These are phyloP conservation scores for Arrhopalites spinosus DNA, from an alignment of 2,888 invertebrate genomes.

Conservation along the genomic window DNA sequence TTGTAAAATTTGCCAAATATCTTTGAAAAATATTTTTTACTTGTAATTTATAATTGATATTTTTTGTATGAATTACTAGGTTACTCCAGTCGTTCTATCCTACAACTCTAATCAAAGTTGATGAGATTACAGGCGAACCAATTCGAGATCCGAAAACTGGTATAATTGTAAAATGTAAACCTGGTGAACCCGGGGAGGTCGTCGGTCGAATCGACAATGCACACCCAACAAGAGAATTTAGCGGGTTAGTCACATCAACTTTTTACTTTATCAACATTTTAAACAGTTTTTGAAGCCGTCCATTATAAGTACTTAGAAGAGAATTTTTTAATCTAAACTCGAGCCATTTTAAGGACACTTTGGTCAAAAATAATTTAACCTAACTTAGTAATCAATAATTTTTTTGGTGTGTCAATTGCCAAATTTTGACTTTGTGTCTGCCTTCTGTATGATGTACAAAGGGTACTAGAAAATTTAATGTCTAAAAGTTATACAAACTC, in stretches of 20 bases:
- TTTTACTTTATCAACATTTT: slow-evolving; percentile 59
- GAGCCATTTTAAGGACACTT: too few relatives aligned
- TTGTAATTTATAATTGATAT: slow-evolving; percentile 64
- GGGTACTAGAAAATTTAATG: not conserved
- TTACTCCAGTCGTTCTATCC: slow-evolving; percentile 69
- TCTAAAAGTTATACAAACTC: not conserved
- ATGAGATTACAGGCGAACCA: slow-evolving; percentile 43
- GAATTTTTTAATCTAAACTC: too few relatives aligned
- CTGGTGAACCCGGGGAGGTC: slow-evolving; percentile 42
- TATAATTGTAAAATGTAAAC: slow-evolving; percentile 36
- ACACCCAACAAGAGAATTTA: slow-evolving; percentile 31
- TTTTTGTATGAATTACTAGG: slow-evolving; percentile 58
- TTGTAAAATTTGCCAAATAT: slow-evolving; percentile 1
- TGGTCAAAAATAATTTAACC: too few relatives aligned
- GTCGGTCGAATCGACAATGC: slow-evolving; percentile 39
- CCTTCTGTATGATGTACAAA: not conserved
- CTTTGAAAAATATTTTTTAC: not conserved
- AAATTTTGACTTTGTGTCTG: too few relatives aligned
- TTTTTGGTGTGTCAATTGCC: too few relatives aligned
- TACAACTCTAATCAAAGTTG: slow-evolving; percentile 27
- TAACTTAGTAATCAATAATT: too few relatives aligned
- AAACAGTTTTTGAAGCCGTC: slow-evolving; percentile 58
- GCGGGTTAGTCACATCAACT: slow-evolving; percentile 65
- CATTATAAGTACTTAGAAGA: too few relatives aligned
- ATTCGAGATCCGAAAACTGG: slow-evolving; percentile 58